These are phyloP conservation scores for Drosophila merina DNA, from an alignment of 2,888 invertebrate genomes.

Conservation along the genomic window DNA sequence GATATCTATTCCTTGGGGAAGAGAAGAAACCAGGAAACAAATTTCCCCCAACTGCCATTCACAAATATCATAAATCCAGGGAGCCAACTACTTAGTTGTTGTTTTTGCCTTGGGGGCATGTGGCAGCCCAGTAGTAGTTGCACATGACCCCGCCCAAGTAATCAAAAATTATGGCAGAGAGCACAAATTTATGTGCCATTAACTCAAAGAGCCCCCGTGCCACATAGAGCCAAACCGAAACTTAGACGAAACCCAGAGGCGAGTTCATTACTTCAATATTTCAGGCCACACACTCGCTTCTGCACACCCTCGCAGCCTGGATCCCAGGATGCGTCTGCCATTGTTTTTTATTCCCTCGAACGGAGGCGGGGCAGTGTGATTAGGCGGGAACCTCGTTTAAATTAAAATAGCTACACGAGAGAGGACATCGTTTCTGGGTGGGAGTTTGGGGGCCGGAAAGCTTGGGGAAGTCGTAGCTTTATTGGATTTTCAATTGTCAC, in stretches of 20 bases:
- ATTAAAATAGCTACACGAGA: conserved; percentile 70
- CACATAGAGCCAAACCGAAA: conserved; percentile 16
- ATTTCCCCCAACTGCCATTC: conserved; percentile 27
- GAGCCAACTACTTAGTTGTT: conserved; percentile 42
- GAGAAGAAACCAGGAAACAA: conserved; percentile 4
- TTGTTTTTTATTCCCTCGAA: conserved; percentile 40
- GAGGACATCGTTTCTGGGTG: conserved; percentile 17
- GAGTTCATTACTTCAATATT: conserved; percentile 73
- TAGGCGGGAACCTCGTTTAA: conserved; percentile 72
- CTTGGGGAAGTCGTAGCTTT: conserved; percentile 51
- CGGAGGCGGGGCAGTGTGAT: conserved; percentile 56
- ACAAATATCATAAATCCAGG: conserved; percentile 52
- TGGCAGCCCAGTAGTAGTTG: conserved; percentile 23
- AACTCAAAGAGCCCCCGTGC: conserved; percentile 63
- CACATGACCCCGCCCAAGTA: conserved; percentile 59
- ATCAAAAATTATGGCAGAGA: conserved; percentile 72
- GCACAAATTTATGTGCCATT: conserved; percentile 72
- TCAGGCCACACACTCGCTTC: conserved; percentile 44
- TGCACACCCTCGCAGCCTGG: conserved; percentile 14
- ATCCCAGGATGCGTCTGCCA: conserved; percentile 54
- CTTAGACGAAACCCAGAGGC: conserved; percentile 36
- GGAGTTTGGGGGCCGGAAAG: neutral
- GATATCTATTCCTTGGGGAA: conserved; percentile 24
- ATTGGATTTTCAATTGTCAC: conserved; percentile 79
- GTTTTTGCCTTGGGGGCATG: conserved; percentile 39